Evolutionary conservation across 2,797 vertebrate species (phyloP).

Genomic region (Sebastiscus tertius): DNA sequence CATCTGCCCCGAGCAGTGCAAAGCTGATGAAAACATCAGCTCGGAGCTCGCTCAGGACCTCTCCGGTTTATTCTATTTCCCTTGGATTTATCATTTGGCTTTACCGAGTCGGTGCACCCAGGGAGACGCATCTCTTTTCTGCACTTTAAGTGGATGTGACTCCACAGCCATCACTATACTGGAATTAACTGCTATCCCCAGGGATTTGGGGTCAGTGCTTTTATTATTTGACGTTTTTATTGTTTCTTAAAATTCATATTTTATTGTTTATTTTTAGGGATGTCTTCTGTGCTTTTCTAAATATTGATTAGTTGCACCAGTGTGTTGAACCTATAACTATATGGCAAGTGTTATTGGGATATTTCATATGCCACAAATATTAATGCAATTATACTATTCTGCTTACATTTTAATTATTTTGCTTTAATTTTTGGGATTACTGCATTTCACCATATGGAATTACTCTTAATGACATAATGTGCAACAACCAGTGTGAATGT

Average conservation of each 20-base stretch:
- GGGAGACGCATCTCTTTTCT: constrained; percentile 61
- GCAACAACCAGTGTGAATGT: background rate
- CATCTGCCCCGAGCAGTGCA: constrained; percentile 82
- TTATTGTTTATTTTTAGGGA: background rate
- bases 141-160: constrained; percentile 71
- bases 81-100: constrained; percentile 72
- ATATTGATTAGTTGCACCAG: background rate
- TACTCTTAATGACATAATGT: background rate
- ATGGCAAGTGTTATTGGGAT: background rate
- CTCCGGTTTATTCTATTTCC: constrained; percentile 53
- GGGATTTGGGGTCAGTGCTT: constrained; percentile 71
- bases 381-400: background rate
- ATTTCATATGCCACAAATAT: background rate
- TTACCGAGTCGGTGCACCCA: constrained; percentile 56
- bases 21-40: constrained; percentile 81
- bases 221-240: background rate
- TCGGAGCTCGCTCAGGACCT: constrained; percentile 61
- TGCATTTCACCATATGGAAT: background rate
- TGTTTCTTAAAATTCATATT: background rate
- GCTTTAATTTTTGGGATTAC: background rate
- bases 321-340: background rate
- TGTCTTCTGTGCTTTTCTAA: background rate
- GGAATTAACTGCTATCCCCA: constrained; percentile 72
- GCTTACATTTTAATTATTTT: background rate
- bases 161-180: constrained; percentile 67